phyloP scores from a whole-genome alignment of 2,113 vertebrate genomes.

The Rhodinocichla rosea region DNA sequence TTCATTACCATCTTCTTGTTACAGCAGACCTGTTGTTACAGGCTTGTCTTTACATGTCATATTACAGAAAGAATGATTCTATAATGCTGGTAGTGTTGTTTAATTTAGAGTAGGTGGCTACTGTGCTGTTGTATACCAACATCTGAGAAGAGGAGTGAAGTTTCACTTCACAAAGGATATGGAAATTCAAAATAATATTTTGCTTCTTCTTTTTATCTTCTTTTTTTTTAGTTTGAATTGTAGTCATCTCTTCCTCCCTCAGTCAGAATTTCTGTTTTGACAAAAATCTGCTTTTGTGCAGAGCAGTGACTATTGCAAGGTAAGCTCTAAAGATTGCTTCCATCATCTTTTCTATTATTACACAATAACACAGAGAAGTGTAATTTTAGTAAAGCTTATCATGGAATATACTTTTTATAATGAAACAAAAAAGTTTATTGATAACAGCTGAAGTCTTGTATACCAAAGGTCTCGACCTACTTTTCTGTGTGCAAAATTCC shows the following conservation, averaged over 20 bases:
- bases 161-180: neutral
- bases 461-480: neutral
- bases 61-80: neutral
- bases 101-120: neutral
- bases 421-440: neutral
- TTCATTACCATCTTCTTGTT: neutral
- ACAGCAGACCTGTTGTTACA: neutral
- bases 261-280: neutral
- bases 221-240: neutral
- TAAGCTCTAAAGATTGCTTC: neutral
- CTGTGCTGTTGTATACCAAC: neutral
- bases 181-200: neutral
- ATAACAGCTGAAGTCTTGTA: neutral
- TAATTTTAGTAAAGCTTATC: neutral
- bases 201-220: accelerated
- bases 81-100: neutral
- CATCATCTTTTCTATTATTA: neutral
- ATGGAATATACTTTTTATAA: neutral
- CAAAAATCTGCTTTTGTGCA: neutral
- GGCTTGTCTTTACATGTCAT: neutral
- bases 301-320: neutral
- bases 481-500: neutral
- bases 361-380: neutral
- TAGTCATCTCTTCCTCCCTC: neutral
- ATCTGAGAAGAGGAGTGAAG: neutral